Base-by-base conservation (phyloP, 2,113 vertebrate species). In the Microtus richardsoni region DNA sequence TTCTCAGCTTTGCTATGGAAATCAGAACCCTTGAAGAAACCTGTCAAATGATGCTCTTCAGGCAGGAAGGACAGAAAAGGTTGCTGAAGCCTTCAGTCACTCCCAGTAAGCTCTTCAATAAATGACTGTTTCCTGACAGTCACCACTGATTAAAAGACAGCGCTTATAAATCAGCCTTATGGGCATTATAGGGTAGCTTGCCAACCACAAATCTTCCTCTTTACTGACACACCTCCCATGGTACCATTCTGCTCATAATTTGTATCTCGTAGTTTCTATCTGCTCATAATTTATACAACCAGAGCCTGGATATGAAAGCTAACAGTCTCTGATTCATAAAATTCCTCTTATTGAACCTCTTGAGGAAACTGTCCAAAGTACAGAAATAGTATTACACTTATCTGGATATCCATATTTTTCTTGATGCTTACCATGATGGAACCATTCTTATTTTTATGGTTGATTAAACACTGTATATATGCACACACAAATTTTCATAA, bases 301-400 rank as follows among this genome's bases (percentile, higher is more conserved):
- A 91, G 79, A 86, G 95, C 86, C 64, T 54, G 44, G 30, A 64
- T 74, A 36, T 58, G 62, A 91, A 94, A 93, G 83, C 1, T 58
- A 22, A 13, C 49, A 80, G 95, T 47, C 24, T 8, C 39, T 73
- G 79, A 54, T 7, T 11, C 77, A 91, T 39, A 94, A 91, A 74
- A 8, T 79, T 83, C 7, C 21, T 52, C 16, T 92, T 73, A 60
- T 26, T 94, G 58, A 95, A 95, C 78, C 17, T 4, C 2, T 4
- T 41, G 10, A 28, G 77, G 52, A 95, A 94, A 93, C 92, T 93
- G 47, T 64, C 47, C 89, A 89, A 91, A 95, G 58, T 73, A 91
- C 21, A 87, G 14, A 74, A 30, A 85, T 7, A 17, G 17, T n/a
- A 78, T 26, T 9, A 21, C 22, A 96, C 85, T 93, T 97, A 28